Evolutionary conservation across 1,140 invertebrate species (phyloP).

Genomic region (Cherax destructor): DNA sequence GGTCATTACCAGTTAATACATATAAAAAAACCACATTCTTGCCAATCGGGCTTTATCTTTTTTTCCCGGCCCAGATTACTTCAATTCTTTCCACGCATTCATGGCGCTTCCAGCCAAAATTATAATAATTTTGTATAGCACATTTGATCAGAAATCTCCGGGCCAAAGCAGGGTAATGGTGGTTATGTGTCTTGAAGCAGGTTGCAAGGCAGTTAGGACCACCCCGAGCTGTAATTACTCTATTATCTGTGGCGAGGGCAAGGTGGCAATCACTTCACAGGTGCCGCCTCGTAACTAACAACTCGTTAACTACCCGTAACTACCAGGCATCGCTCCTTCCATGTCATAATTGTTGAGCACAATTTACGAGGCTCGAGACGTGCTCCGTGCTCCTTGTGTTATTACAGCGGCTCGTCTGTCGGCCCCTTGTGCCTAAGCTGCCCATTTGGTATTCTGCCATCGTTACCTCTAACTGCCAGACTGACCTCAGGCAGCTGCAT

Average conservation of each 20-base stretch:
- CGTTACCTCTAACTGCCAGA: too few species aligned
- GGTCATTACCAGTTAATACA: not conserved
- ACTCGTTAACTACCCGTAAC: conserved; percentile 35
- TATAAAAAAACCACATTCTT: too few species aligned
- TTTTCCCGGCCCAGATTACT: too few species aligned
- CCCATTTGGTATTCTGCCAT: too few species aligned
- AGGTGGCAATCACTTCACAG: conserved; percentile 17
- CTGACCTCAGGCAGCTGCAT: too few species aligned
- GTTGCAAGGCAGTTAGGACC: not conserved
- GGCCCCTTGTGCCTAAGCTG: not conserved
- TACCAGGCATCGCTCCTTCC: conserved; percentile 9
- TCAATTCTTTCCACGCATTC: too few species aligned
- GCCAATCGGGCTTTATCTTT: too few species aligned
- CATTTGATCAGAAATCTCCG: too few species aligned
- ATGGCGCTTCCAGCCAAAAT: too few species aligned
- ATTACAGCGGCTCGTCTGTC: not conserved
- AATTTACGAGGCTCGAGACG: not conserved
- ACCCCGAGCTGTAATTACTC: conserved; percentile 2
- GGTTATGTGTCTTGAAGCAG: too few species aligned
- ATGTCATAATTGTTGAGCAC: conserved; percentile 20
- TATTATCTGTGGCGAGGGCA: not conserved
- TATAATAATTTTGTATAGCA: too few species aligned
- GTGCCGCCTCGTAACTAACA: conserved; percentile 19
- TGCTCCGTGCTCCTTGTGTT: not conserved
- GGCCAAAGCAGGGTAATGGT: too few species aligned